Evolutionary conservation across 1,140 invertebrate genomes (phyloP).

Genomic region (Triops cancriformis): DNA sequence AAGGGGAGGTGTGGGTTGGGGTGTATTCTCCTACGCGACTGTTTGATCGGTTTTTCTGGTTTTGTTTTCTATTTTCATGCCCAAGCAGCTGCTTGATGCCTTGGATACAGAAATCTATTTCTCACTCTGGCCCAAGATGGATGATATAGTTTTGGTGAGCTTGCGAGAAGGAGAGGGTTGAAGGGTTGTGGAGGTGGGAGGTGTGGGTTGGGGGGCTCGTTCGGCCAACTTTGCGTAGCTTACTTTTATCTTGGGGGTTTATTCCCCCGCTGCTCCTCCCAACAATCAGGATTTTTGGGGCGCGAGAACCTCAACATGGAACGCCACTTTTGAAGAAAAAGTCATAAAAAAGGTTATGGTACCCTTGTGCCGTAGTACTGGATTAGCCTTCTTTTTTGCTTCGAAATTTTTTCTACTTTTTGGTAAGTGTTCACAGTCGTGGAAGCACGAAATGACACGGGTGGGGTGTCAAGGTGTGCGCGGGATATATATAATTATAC

Average conservation of each 20-base stretch:
- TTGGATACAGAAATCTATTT: slow-evolving; percentile 6
- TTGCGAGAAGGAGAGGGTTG: neutral
- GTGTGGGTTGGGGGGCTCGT: no score
- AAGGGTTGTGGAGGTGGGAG: neutral
- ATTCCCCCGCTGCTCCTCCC: neutral
- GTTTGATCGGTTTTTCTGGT: neutral
- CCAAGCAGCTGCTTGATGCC: neutral
- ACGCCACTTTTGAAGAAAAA: slow-evolving; percentile 1
- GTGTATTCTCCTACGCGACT: neutral
- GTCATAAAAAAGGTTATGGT: neutral
- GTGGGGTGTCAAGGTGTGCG: no score
- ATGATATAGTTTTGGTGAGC: neutral
- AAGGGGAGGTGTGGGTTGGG: neutral
- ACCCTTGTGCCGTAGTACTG: neutral
- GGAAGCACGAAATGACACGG: neutral
- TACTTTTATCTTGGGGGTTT: neutral
- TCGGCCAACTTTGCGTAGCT: no score
- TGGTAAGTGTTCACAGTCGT: neutral
- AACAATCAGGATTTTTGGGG: neutral
- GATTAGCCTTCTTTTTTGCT: neutral
- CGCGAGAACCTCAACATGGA: neutral
- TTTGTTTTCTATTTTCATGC: neutral
- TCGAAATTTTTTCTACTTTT: neutral
- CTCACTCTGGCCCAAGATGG: slow-evolving; percentile 2
- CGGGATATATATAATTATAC: no score